Conservation (phyloP, 2,113 vertebrate genomes). For the Callithrix jacchus region DNA sequence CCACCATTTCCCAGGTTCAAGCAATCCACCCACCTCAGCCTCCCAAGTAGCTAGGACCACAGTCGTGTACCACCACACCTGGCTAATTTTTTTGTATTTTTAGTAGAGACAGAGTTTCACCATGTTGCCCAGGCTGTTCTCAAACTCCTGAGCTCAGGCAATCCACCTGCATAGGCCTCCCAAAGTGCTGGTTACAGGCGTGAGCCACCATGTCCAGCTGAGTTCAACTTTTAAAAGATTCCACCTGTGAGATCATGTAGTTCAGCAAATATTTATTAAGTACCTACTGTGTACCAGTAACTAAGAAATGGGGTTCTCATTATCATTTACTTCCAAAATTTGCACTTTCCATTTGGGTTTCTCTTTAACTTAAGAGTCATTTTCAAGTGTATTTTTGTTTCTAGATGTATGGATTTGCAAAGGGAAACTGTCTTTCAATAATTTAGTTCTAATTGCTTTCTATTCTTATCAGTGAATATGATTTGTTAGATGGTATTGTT, state of each 20-base stretch:
- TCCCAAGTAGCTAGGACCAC: too few relatives aligned
- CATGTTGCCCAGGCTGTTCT: too few relatives aligned
- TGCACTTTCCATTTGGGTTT: neutral
- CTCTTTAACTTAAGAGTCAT: neutral
- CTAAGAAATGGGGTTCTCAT: neutral
- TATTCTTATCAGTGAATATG: neutral
- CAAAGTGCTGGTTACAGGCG: too few relatives aligned
- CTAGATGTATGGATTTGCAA: neutral
- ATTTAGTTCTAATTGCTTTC: neutral
- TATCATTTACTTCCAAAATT: neutral
- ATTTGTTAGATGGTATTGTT: neutral
- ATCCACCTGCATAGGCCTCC: too few relatives aligned
- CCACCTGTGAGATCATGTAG: neutral
- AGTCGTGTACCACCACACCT: too few relatives aligned
- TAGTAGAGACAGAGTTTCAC: too few relatives aligned
- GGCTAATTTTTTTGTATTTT: too few relatives aligned
- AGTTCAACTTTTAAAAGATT: neutral
- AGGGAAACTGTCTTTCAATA: neutral
- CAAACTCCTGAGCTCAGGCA: too few relatives aligned
- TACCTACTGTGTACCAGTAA: neutral
- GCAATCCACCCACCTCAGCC: too few relatives aligned
- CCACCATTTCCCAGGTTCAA: too few relatives aligned
- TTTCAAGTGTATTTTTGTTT: neutral
- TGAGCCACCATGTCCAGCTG: too few relatives aligned
- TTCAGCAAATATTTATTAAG: constrained; percentile 7